Percentiles rank a stretch among this genome's conserved stretches.
phyloP scores from a whole-genome alignment of 2,797 vertebrate species.

The Triplophysa bombifrons region DNA sequence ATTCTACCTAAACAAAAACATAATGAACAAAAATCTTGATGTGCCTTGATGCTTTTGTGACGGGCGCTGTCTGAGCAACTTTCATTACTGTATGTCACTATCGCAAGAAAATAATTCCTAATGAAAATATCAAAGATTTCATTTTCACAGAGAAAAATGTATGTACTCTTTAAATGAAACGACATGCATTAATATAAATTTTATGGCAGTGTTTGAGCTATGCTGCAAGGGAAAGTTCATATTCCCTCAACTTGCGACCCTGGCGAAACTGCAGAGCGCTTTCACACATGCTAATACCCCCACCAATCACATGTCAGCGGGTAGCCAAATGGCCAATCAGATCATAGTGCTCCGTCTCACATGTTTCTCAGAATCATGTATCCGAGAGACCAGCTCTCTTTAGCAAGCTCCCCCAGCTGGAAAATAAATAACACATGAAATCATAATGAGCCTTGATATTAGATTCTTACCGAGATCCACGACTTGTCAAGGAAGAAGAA shows the following conservation, averaged over 20 bases:
- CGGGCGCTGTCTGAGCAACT: neutral
- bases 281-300: neutral
- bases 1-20: neutral
- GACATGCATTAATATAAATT: neutral
- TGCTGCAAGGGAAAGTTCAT: constrained; percentile 46
- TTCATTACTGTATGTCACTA: neutral
- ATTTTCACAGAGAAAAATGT: neutral
- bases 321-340: constrained; percentile 58
- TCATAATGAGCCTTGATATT: constrained; percentile 51
- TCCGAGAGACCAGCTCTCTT: constrained; percentile 31
- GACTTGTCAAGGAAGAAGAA: constrained; percentile 51
- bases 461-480: constrained; percentile 34
- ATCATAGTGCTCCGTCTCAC: constrained; percentile 43
- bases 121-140: neutral
- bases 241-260: constrained; percentile 59
- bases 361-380: constrained; percentile 36
- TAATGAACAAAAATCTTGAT: neutral
- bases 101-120: neutral
- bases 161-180: neutral
- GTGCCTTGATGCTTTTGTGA: neutral
- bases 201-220: neutral
- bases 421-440: constrained; percentile 55
- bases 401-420: constrained; percentile 44
- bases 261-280: constrained; percentile 12
- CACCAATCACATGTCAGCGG: constrained; percentile 64